Conservation (phyloP, 2,888 invertebrate genomes). For the Orthosia gothica region DNA sequence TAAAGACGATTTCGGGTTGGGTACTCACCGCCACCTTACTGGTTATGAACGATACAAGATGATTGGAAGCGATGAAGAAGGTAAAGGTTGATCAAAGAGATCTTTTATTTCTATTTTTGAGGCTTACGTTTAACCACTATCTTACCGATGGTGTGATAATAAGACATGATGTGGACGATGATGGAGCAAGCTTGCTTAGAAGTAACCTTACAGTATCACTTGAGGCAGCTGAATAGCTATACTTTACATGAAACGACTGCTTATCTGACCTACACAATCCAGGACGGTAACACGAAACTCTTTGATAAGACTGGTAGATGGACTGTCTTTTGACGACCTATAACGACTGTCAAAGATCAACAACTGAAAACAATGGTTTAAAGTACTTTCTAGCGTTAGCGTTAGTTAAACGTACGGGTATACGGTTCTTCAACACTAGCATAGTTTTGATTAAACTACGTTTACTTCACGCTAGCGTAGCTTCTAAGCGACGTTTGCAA, state of each 20-base stretch:
- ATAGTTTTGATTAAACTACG: not conserved
- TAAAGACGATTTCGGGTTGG: constrained; percentile 98
- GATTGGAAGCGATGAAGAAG: constrained; percentile 99
- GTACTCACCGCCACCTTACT: constrained; percentile 96
- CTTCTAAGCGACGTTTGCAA: not conserved
- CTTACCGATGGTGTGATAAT: too few relatives aligned
- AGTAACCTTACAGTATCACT: too few relatives aligned
- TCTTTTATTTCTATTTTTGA: too few relatives aligned
- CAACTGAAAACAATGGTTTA: not conserved
- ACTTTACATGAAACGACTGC: too few relatives aligned
- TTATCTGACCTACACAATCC: not conserved
- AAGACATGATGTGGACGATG: too few relatives aligned
- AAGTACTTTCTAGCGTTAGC: not conserved
- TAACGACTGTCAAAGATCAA: not conserved
- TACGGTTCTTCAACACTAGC: not conserved
- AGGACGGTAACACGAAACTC: too few relatives aligned
- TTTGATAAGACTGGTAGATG: too few relatives aligned
- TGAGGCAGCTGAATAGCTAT: too few relatives aligned
- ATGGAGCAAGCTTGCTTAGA: too few relatives aligned
- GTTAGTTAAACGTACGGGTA: not conserved
- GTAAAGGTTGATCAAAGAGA: constrained; percentile 80
- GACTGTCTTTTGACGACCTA: too few relatives aligned
- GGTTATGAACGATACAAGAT: constrained; percentile 98
- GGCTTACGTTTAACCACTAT: too few relatives aligned
- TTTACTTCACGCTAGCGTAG: too few relatives aligned